Evolutionary conservation across 2,888 invertebrate species (phyloP), one percentile per base, ranked within the genome.

Genomic region (Sphaerophoria rueppellii): DNA sequence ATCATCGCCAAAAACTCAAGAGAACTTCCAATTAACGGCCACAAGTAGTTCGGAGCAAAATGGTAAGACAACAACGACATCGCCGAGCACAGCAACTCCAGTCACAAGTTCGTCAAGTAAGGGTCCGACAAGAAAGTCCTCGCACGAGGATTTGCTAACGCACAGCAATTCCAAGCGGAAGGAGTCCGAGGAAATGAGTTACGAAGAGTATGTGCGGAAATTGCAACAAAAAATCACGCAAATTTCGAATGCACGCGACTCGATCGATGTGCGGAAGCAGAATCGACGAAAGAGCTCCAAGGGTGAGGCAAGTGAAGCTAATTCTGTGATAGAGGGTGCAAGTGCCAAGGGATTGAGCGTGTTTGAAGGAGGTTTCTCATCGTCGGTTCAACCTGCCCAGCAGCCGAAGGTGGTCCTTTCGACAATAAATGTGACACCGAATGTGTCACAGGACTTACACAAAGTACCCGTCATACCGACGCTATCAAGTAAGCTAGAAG

Each of bases 191-290:
- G 93, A 92, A 87, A 87, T 90, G 16, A 89, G 89, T 14, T 94
- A 93, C 87, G 92, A 94, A 85, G 94, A 95, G 80, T 95, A 95
- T 88, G 94, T 95, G 37, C 94, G 94, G 76, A 92, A 94, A 58
- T 89, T 95, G 46, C 94, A 95, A 89, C 94, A 94, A 24, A 94
- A 95, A 89, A 94, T 94, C 71, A 93, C 95, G 2, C 95, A 95
- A 88, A 95, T 95, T 87, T 94, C 94, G 82, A 95, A 95, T 88
- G 95, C 93, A 0, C 93, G 94, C 82, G 95, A 95, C 90, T 95
- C 95, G 0, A 94, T 95, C 74, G 95, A 95, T 88, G 91, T 94
- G 0, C 92, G 94, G 79, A 95, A 95, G 88, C 92, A 91, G 87
- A 85, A 86, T 43, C 93, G 93, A 0, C 92, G 93, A 71, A 92